Evolutionary conservation across 2,797 vertebrate genomes (phyloP), one percentile per base, ranked within the genome.

Genomic region (Mus spretus): DNA sequence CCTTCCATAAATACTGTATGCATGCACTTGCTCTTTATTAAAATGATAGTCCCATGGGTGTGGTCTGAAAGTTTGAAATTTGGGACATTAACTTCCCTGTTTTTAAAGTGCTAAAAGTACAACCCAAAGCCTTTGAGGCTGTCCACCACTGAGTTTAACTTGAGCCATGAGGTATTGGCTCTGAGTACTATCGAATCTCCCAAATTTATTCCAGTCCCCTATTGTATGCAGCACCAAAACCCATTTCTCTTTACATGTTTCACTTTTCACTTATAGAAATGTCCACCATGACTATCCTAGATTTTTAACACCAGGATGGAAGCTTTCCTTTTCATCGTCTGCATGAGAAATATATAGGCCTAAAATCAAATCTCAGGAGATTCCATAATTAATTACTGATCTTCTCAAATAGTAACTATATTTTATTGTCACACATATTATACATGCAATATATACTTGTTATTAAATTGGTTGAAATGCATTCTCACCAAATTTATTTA

Each of bases 391-490:
- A 84, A 75, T 55, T 89, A 86, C 28, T 85, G 8, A 47, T 37
- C 15, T 94, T 34, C 3, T 31, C 50, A 96, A 61, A 77, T 22
- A 26, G 86, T 67, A 61, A 24, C 75, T 93, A 65, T 31, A 92
- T 93, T 4, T 87, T n/a, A 2, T 40, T 47, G 63, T 67, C 63
- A n/a, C 1, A 7, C 59, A 72, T 50, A 78, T 11, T 44, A 61
- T 1, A 10, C 22, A 20, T 1, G 37, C 74, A 67, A 63, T 67
- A 26, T 31, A 57, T 6, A 47, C 89, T 84, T 94, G 31, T 40
- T 90, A 84, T 72, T 91, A 78, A 80, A 50, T 22, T 92, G 5
- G 65, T 89, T 96, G 78, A n/a, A 50, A 94, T 53, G n/a, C 59
- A 77, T 82, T 57, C 57, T 34, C 3, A 26, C 34, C 12, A 37